phyloP scores from a whole-genome alignment of 2,797 vertebrate species.

The Lepidocolaptes lacrymiger region DNA sequence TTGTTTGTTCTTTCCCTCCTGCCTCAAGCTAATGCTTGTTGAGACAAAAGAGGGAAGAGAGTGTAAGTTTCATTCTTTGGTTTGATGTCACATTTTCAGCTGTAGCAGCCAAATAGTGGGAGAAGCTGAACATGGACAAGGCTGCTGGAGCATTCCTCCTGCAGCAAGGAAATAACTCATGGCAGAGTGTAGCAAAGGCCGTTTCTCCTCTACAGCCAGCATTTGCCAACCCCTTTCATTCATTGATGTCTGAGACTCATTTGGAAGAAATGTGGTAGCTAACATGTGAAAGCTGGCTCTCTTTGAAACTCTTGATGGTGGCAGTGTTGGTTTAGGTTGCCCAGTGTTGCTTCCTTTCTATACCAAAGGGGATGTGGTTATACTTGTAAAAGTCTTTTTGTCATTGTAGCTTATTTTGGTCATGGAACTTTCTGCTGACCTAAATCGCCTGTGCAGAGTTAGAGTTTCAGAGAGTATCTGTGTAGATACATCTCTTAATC shows the following conservation, averaged over 20 bases:
- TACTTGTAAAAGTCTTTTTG: neutral
- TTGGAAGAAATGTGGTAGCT: neutral
- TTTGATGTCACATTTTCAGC: neutral
- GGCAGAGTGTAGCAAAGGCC: neutral
- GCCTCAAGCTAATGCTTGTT: neutral
- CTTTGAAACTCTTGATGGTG: neutral
- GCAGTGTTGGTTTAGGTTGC: neutral
- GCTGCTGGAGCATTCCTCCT: neutral
- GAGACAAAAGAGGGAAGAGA: neutral
- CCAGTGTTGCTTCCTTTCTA: neutral
- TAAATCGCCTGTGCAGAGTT: neutral
- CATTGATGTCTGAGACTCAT: neutral
- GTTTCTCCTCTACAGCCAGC: neutral
- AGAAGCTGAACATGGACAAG: neutral
- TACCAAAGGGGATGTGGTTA: slow-evolving; percentile 11
- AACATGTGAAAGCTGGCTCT: neutral
- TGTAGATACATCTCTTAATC: neutral
- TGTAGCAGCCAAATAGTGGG: neutral
- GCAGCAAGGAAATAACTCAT: neutral
- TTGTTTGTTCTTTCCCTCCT: neutral
- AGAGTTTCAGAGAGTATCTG: neutral
- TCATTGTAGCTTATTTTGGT: neutral
- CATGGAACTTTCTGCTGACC: neutral
- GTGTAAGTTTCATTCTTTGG: neutral
- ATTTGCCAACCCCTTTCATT: neutral